Percentiles rank a stretch among this genome's conserved stretches.
phyloP scores from a whole-genome alignment of 2,888 invertebrate species.

The Lycophotia porphyrea region DNA sequence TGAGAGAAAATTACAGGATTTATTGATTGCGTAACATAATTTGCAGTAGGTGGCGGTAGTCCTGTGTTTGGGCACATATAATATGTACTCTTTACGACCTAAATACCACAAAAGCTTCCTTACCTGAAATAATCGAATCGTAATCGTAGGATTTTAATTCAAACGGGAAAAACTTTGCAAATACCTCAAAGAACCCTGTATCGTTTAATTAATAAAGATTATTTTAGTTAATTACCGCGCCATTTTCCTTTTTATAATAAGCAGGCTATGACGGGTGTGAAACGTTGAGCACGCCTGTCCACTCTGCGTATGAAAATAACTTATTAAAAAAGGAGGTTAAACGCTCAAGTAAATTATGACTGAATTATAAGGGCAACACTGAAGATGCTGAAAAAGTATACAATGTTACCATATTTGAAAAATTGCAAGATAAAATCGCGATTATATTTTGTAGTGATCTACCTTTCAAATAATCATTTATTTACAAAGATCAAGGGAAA shows the following conservation, averaged over 20 bases:
- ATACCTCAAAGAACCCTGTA: neutral
- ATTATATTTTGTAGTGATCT: neutral
- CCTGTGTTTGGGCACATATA: neutral
- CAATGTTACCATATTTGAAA: constrained; percentile 18
- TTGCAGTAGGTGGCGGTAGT: neutral
- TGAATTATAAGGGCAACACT: constrained; percentile 37
- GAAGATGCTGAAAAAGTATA: constrained; percentile 29
- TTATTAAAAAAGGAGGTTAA: constrained; percentile 50
- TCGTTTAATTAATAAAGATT: constrained; percentile 3
- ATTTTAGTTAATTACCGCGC: constrained; percentile 29
- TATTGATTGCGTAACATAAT: neutral
- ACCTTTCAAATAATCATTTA: neutral
- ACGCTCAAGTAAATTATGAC: constrained; percentile 39
- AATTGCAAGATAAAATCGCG: neutral
- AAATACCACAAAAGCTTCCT: neutral
- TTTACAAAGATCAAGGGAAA: neutral
- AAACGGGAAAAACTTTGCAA: neutral
- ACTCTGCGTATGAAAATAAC: constrained; percentile 41
- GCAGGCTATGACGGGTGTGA: constrained; percentile 15
- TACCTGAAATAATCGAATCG: neutral
- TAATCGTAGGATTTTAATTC: neutral
- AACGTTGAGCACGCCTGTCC: constrained; percentile 32
- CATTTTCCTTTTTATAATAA: constrained; percentile 23
- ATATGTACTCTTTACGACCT: neutral
- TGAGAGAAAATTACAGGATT: neutral